Conservation (phyloP, 2,888 invertebrate species). For the Anaspis maculata region DNA sequence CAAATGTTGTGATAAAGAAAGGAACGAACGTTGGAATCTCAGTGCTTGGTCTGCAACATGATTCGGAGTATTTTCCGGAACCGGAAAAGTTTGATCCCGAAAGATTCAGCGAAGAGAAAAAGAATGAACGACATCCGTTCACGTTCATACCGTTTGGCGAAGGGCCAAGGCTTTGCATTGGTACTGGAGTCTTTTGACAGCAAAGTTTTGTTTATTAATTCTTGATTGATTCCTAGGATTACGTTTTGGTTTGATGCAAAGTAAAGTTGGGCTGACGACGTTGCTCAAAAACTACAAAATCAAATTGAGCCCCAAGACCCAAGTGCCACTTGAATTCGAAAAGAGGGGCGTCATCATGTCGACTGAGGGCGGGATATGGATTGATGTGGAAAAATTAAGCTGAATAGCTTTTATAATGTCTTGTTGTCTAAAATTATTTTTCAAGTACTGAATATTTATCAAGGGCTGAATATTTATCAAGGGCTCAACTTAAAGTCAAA, state of each 20-base stretch:
- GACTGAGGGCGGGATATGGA: slow-evolving; percentile 24
- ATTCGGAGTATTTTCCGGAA: slow-evolving; percentile 31
- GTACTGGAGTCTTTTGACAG: slow-evolving; percentile 16
- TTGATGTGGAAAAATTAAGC: slow-evolving; percentile 22
- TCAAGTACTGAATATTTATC: no score
- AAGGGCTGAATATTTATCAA: no score
- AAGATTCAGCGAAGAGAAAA: slow-evolving; percentile 20
- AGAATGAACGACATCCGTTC: slow-evolving; percentile 7
- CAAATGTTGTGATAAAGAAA: slow-evolving; percentile 27
- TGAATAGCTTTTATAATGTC: no score
- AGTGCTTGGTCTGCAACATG: slow-evolving; percentile 28
- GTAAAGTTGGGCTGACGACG: slow-evolving; percentile 26
- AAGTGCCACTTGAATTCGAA: slow-evolving; percentile 14
- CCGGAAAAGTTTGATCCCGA: slow-evolving; percentile 21
- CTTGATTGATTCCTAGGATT: slow-evolving; percentile 21
- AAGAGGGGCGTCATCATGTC: slow-evolving; percentile 15
- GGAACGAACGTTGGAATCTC: slow-evolving; percentile 28
- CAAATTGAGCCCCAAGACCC: slow-evolving; percentile 18
- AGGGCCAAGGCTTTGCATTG: slow-evolving; percentile 23
- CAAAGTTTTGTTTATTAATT: slow-evolving; percentile 7
- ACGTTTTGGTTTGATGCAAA: slow-evolving; percentile 31
- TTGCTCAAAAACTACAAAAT: slow-evolving; percentile 22
- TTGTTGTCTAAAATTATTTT: no score
- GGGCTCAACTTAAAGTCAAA: no score
- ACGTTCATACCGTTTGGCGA: slow-evolving; percentile 20